Conservation (phyloP, 92 coral and sea anemone genomes). For the Hydrozoanthus gracilis region DNA sequence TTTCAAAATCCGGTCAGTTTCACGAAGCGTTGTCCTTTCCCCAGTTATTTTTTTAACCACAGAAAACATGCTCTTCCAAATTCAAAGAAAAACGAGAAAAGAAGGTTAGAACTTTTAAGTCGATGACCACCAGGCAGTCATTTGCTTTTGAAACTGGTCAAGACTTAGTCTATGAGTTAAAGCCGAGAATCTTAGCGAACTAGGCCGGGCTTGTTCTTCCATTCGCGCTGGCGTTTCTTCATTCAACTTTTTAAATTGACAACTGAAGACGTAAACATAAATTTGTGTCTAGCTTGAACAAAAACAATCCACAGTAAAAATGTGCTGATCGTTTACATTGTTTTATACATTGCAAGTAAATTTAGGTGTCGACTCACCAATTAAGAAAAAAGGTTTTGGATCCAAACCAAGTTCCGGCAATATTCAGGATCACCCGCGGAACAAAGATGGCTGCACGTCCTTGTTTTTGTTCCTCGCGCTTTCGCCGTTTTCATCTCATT, state of each 20-base stretch:
- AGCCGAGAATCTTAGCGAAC: neutral
- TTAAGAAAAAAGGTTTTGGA: neutral
- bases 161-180: neutral
- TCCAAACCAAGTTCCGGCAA: neutral
- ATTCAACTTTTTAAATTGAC: neutral
- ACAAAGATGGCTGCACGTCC: slow-evolving; percentile 34
- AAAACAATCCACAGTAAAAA: neutral
- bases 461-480: slow-evolving; percentile 39
- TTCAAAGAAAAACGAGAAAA: too few species aligned
- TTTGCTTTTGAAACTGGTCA: too few species aligned
- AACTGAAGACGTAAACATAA: neutral
- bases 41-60: too few species aligned
- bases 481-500: slow-evolving; percentile 2
- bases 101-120: too few species aligned
- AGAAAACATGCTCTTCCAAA: too few species aligned
- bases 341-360: too few species aligned
- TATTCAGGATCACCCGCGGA: neutral
- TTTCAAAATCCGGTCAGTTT: too few species aligned
- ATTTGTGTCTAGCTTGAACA: neutral
- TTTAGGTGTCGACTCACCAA: neutral
- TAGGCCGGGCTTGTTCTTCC: neutral
- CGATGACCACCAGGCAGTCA: too few species aligned
- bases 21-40: too few species aligned
- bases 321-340: too few species aligned
- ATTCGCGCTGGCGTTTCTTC: neutral